Evolutionary conservation across 2,797 vertebrate species (phyloP).

Genomic region (Basileuterus tristriatus): DNA sequence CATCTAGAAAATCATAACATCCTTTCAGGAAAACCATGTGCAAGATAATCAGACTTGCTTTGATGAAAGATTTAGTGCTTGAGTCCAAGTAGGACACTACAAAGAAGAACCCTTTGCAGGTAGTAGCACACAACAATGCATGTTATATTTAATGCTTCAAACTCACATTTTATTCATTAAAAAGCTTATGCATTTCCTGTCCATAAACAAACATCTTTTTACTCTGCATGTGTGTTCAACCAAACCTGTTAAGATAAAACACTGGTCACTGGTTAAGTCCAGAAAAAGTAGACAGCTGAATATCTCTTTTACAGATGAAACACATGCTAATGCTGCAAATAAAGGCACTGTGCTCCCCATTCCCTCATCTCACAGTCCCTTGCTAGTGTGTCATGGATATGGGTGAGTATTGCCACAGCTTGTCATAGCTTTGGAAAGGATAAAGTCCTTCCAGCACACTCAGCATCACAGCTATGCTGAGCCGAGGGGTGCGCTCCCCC

Average conservation of each 20-base stretch:
- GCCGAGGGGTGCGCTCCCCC: neutral
- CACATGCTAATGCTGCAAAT: neutral
- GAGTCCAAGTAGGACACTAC: conserved; percentile 70
- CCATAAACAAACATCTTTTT: neutral
- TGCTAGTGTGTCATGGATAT: neutral
- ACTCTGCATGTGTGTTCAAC: neutral
- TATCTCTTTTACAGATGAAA: neutral
- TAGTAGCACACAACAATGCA: conserved; percentile 32
- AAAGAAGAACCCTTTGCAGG: conserved; percentile 70
- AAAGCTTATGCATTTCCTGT: conserved; percentile 25
- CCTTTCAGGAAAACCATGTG: conserved; percentile 98
- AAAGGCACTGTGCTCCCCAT: neutral
- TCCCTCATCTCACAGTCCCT: neutral
- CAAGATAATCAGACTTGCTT: conserved; percentile 94
- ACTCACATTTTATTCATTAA: neutral
- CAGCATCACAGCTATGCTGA: accelerated
- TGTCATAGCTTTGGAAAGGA: neutral
- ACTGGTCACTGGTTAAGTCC: neutral
- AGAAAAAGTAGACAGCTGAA: neutral
- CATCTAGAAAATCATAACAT: conserved; percentile 99
- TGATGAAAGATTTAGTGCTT: conserved; percentile 84
- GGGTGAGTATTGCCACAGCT: neutral
- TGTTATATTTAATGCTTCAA: neutral
- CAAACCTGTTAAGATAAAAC: neutral
- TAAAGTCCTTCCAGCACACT: neutral